phyloP scores from a whole-genome alignment of 2,888 invertebrate genomes.

The Clusia tigrina region DNA sequence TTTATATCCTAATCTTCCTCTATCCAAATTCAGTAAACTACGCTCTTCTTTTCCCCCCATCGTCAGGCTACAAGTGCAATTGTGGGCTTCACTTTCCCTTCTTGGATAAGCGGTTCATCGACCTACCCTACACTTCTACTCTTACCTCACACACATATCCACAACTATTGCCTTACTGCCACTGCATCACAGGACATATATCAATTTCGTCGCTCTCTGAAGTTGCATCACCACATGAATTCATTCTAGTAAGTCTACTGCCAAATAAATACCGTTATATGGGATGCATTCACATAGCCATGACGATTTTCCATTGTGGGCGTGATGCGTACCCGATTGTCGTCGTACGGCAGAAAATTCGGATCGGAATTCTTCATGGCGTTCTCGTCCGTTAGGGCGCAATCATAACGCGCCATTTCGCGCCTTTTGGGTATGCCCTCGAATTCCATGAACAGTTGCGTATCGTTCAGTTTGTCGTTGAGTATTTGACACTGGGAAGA shows the following conservation, averaged over 20 bases:
- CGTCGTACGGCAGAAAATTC: slow-evolving; percentile 84
- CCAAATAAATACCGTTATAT: slow-evolving; percentile 74
- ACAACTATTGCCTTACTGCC: too few species aligned
- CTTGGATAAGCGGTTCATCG: too few species aligned
- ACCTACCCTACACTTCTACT: too few species aligned
- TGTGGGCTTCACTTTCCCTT: too few species aligned
- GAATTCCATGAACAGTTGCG: slow-evolving; percentile 83
- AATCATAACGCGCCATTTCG: slow-evolving; percentile 73
- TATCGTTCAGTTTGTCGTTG: slow-evolving; percentile 75
- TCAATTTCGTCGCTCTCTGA: too few species aligned
- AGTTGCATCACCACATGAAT: too few species aligned
- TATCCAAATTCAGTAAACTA: background rate
- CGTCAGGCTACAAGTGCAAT: too few species aligned
- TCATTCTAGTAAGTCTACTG: background rate
- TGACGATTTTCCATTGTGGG: slow-evolving; percentile 82
- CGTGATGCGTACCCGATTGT: slow-evolving; percentile 84
- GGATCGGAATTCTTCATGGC: slow-evolving; percentile 65
- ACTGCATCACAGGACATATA: too few species aligned
- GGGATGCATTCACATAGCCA: slow-evolving; percentile 93
- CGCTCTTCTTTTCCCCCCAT: background rate
- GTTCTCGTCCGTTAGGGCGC: slow-evolving; percentile 78
- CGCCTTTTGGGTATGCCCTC: slow-evolving; percentile 83
- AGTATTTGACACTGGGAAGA: slow-evolving; percentile 69
- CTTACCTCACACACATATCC: too few species aligned
- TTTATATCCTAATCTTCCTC: too few species aligned